Conservation (phyloP, 2,797 vertebrate genomes). For the Mus spretus region DNA sequence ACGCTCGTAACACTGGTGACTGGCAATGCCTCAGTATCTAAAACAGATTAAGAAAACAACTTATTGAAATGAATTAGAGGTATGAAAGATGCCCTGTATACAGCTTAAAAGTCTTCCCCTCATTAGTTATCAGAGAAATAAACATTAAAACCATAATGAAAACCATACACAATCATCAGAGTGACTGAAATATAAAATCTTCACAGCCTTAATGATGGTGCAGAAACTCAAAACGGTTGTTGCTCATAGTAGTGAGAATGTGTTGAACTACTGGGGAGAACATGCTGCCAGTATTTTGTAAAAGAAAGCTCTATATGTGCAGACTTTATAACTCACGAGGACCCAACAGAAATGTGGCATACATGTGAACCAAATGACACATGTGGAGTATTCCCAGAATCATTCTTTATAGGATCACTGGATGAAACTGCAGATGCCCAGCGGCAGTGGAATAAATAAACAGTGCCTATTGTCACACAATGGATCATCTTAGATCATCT, state of each 20-base stretch:
- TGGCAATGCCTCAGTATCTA: slow-evolving; percentile 46
- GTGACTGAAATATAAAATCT: not conserved
- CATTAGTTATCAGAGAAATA: slow-evolving; percentile 53
- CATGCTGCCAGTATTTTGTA: not conserved
- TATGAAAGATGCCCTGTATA: slow-evolving; percentile 36
- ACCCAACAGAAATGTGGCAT: not conserved
- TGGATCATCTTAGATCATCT: not conserved
- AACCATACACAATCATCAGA: not conserved
- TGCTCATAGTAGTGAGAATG: not conserved
- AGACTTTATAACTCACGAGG: not conserved
- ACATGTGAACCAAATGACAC: not conserved
- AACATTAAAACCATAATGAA: slow-evolving; percentile 43
- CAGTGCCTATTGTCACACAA: not conserved
- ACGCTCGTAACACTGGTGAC: not conserved
- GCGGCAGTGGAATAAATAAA: not conserved
- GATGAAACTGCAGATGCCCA: not conserved
- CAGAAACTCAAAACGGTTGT: not conserved
- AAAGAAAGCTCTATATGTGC: not conserved
- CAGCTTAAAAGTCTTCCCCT: slow-evolving; percentile 37
- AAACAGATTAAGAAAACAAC: slow-evolving; percentile 1
- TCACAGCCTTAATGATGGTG: not conserved
- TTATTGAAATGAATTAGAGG: slow-evolving; percentile 55
- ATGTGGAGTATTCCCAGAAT: not conserved
- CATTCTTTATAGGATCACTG: not conserved
- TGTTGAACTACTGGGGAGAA: not conserved